Percentiles rank a stretch among this genome's conserved stretches.
Evolutionary conservation across 2,797 vertebrate genomes (phyloP).

Genomic region (Cuniculus paca): DNA sequence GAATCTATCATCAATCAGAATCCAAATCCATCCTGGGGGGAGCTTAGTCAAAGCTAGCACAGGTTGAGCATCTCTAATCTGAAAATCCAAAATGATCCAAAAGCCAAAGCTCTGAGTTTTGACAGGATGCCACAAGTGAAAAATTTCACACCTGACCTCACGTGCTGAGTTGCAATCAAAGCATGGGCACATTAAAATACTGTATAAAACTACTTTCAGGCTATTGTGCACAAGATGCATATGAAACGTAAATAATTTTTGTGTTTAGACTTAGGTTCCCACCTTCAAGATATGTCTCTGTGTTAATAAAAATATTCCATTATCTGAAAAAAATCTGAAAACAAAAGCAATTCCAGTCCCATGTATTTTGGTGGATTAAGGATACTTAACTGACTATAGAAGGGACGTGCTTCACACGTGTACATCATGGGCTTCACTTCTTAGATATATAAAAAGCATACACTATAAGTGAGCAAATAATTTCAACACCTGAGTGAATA

Average conservation of each 20-base stretch:
- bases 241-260: not conserved
- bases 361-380: not conserved
- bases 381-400: not conserved
- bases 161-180: not conserved
- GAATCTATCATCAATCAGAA: not conserved
- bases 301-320: not conserved
- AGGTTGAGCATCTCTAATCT: not conserved
- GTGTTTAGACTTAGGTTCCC: not conserved
- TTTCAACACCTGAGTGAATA: not conserved
- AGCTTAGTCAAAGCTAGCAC: not conserved
- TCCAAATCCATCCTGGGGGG: not conserved
- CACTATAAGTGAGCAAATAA: not conserved
- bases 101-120: not conserved
- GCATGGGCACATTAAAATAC: not conserved
- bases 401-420: rapidly evolving
- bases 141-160: not conserved
- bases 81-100: not conserved
- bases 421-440: not conserved
- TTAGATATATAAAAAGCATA: not conserved
- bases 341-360: not conserved
- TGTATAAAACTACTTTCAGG: not conserved
- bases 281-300: not conserved
- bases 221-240: not conserved
- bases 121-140: not conserved
- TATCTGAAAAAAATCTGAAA: not conserved